Evolutionary conservation across 2,888 invertebrate genomes (phyloP).

Genomic region (Caradrina kadenii): DNA sequence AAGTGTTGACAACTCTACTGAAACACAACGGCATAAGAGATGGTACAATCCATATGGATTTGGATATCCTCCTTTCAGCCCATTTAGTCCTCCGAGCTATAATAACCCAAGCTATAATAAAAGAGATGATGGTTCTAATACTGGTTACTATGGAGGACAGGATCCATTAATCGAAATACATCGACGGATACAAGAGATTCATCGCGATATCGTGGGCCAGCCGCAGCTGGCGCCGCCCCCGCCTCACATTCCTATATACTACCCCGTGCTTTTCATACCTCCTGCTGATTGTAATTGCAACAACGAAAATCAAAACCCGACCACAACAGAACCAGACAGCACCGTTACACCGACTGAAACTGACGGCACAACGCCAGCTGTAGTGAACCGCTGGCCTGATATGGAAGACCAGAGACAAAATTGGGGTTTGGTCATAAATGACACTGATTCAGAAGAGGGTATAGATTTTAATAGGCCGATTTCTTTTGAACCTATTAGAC

Average conservation of each 20-base stretch:
- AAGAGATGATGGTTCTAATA: slow-evolving; percentile 66
- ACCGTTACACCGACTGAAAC: slow-evolving; percentile 36
- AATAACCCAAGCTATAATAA: slow-evolving; percentile 55
- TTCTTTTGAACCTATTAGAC: slow-evolving; percentile 74
- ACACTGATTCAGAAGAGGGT: slow-evolving; percentile 66
- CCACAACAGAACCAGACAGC: slow-evolving; percentile 3
- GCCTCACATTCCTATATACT: slow-evolving; percentile 72
- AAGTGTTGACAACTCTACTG: slow-evolving; percentile 62
- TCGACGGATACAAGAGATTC: slow-evolving; percentile 73
- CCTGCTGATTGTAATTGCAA: slow-evolving; percentile 72
- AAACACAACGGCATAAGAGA: slow-evolving; percentile 75
- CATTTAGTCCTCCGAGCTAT: slow-evolving; percentile 64
- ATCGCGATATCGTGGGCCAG: slow-evolving; percentile 65
- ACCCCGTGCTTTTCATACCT: slow-evolving; percentile 77
- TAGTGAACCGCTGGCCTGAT: slow-evolving; percentile 70
- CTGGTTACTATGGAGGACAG: slow-evolving; percentile 66
- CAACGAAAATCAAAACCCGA: slow-evolving; percentile 46
- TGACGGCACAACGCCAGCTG: slow-evolving; percentile 58
- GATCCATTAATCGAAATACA: slow-evolving; percentile 74
- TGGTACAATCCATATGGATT: slow-evolving; percentile 73
- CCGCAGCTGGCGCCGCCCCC: slow-evolving; percentile 65
- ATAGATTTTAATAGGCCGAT: slow-evolving; percentile 75
- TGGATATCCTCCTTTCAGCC: slow-evolving; percentile 70
- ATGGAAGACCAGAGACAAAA: slow-evolving; percentile 80
- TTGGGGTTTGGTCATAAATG: slow-evolving; percentile 78